phyloP scores from a whole-genome alignment of 2,113 vertebrate species.

The Calidris pygmaea region DNA sequence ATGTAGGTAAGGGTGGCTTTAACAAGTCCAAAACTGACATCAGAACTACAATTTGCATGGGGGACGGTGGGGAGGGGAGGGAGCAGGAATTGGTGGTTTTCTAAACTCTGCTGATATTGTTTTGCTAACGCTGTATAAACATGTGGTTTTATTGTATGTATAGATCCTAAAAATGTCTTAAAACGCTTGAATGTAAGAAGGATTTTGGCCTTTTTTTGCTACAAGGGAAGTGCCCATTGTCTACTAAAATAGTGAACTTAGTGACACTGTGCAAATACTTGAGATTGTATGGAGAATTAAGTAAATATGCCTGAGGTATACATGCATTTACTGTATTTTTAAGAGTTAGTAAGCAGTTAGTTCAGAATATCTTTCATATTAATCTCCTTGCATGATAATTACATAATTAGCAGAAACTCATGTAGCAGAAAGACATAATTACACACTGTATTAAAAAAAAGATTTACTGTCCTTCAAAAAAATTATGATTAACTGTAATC shows the following conservation, averaged over 20 bases:
- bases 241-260: neutral
- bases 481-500: neutral
- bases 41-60: neutral
- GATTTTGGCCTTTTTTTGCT: neutral
- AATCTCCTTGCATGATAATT: slow-evolving; percentile 23
- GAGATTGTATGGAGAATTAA: neutral
- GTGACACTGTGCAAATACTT: neutral
- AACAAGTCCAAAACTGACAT: neutral
- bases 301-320: neutral
- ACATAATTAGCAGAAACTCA: slow-evolving; percentile 43
- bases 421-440: slow-evolving; percentile 23
- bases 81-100: neutral
- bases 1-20: neutral
- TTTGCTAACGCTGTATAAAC: neutral
- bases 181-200: neutral
- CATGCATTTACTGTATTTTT: neutral
- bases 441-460: neutral
- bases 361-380: slow-evolving; percentile 22
- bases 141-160: neutral
- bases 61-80: neutral
- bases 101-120: neutral
- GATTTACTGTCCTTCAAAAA: slow-evolving; percentile 13
- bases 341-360: neutral
- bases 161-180: neutral
- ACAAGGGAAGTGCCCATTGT: neutral